phyloP scores from a whole-genome alignment of 2,888 invertebrate species.

The Raillietiella orientalis region DNA sequence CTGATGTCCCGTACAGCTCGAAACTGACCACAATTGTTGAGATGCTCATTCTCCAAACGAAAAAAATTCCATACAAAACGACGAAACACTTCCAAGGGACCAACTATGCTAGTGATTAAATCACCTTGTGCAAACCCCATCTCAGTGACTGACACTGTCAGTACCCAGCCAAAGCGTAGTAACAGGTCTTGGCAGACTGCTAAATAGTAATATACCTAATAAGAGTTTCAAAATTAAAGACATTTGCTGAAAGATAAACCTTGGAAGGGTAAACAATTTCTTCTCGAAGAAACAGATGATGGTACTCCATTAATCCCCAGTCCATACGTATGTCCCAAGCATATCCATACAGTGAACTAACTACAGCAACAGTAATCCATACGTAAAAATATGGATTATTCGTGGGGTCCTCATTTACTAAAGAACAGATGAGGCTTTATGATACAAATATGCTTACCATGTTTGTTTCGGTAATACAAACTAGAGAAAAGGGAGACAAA shows the following conservation, averaged over 20 bases:
- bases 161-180: constrained; percentile 69
- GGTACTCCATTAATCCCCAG: constrained; percentile 82
- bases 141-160: constrained; percentile 52
- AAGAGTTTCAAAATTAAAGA: constrained; percentile 8
- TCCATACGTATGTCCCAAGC: constrained; percentile 98
- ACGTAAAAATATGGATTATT: constrained; percentile 58
- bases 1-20: constrained; percentile 91
- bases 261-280: constrained; percentile 69
- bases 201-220: constrained; percentile 69
- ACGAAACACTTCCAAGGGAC: constrained; percentile 59
- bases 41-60: constrained; percentile 91
- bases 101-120: constrained; percentile 45
- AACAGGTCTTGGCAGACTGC: constrained; percentile 83
- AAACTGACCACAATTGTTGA: constrained; percentile 72
- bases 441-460: not conserved
- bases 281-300: constrained; percentile 61
- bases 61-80: constrained; percentile 98
- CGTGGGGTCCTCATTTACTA: constrained; percentile 22
- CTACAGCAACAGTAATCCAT: constrained; percentile 51
- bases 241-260: constrained; percentile 5
- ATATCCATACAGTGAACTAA: constrained; percentile 78
- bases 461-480: constrained; percentile 16
- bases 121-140: constrained; percentile 37
- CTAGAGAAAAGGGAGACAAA: constrained; percentile 63
- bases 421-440: constrained; percentile 13